phyloP scores from a whole-genome alignment of 2,888 invertebrate genomes.

The Timema cristinae region DNA sequence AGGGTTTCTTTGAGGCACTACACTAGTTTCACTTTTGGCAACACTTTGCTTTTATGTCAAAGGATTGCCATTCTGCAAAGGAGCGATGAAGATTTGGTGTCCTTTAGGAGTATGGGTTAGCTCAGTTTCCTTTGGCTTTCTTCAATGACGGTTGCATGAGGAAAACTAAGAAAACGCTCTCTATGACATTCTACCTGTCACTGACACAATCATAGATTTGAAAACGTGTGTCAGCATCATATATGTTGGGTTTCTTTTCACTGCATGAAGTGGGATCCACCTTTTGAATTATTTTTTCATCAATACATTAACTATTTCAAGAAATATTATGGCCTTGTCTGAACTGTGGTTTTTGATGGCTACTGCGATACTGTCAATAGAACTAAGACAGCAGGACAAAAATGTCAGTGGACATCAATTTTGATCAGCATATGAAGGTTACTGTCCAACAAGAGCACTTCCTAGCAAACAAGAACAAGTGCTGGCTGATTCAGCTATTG shows the following conservation, averaged over 20 bases:
- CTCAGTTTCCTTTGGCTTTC: background rate
- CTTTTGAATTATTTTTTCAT: background rate
- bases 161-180: background rate
- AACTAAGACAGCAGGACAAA: background rate
- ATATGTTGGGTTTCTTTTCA: background rate
- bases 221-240: background rate
- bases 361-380: background rate
- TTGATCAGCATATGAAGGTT: background rate
- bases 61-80: background rate
- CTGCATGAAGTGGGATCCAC: background rate
- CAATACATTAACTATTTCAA: background rate
- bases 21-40: too few relatives aligned
- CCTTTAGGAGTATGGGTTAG: background rate
- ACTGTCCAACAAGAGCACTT: background rate
- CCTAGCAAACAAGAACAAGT: conserved; percentile 4
- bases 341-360: background rate
- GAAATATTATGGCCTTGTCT: background rate
- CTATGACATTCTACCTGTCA: background rate
- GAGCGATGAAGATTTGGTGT: background rate
- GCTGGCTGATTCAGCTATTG: conserved; percentile 1
- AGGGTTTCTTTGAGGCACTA: too few relatives aligned
- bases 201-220: background rate
- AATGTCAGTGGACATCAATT: background rate
- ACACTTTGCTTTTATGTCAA: background rate
- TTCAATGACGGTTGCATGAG: background rate